Evolutionary conservation across 1,140 invertebrate genomes (phyloP).

Genomic region (Heliconius congener): DNA sequence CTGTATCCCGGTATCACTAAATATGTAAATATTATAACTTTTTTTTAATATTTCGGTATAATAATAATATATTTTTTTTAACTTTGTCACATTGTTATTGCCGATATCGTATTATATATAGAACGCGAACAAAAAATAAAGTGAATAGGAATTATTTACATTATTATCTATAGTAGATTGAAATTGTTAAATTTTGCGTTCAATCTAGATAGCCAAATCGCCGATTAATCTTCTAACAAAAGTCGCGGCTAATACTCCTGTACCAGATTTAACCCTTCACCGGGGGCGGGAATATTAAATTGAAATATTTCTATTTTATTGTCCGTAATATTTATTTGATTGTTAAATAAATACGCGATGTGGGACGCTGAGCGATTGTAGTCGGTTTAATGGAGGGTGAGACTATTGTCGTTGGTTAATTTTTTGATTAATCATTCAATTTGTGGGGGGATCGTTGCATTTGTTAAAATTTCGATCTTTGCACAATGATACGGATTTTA

Average conservation of each 20-base stretch:
- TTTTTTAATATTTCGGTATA: background rate
- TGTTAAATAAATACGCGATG: conserved; percentile 80
- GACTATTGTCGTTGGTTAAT: conserved; percentile 76
- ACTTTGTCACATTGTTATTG: background rate
- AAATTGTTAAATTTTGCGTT: conserved; percentile 76
- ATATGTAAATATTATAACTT: background rate
- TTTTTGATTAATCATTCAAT: conserved; percentile 80
- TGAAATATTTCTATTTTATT: conserved; percentile 82
- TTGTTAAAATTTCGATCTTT: conserved; percentile 50
- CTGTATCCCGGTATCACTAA: background rate
- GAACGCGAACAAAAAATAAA: background rate
- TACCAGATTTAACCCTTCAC: conserved; percentile 72
- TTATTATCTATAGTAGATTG: conserved; percentile 23
- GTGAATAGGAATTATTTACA: background rate
- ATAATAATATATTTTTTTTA: background rate
- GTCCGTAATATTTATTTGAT: conserved; percentile 81
- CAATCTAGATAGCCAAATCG: conserved; percentile 65
- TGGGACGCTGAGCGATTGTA: conserved; percentile 75
- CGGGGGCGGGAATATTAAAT: conserved; percentile 75
- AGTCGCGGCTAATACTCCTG: conserved; percentile 54
- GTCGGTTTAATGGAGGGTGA: conserved; percentile 67
- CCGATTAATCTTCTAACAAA: conserved; percentile 65
- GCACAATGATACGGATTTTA: conserved; percentile 35
- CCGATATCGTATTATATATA: background rate
- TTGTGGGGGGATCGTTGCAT: conserved; percentile 59